These are phyloP conservation scores for Camelus bactrianus DNA, from an alignment of 2,113 vertebrate genomes.

Conservation along the genomic window DNA sequence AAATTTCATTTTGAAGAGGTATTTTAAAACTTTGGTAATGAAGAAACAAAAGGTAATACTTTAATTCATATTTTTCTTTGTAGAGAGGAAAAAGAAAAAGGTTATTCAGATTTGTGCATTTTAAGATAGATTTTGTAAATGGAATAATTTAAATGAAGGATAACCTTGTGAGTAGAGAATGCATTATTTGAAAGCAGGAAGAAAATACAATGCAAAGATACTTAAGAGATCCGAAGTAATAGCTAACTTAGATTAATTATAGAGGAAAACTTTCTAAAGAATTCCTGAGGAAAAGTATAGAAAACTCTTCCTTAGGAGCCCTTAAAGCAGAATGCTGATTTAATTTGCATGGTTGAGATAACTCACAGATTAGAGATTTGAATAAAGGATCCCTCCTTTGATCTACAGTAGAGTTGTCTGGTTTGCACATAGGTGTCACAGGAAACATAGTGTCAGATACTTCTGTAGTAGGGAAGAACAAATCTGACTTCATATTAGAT, in stretches of 20 bases:
- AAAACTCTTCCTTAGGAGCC: background rate
- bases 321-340: background rate
- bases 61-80: conserved; percentile 63
- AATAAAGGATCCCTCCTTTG: background rate
- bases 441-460: background rate
- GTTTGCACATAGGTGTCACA: background rate
- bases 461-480: too few relatives aligned
- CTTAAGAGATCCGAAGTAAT: background rate
- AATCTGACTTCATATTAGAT: too few relatives aligned
- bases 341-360: background rate
- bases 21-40: conserved; percentile 21
- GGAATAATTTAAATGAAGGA: conserved; percentile 1
- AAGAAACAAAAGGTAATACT: conserved; percentile 59
- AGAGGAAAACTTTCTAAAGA: background rate
- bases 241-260: background rate
- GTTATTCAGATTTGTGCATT: background rate
- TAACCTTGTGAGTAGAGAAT: background rate
- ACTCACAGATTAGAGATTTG: background rate
- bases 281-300: background rate
- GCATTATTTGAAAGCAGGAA: background rate
- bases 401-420: background rate
- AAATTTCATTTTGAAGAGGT: conserved; percentile 74
- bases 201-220: background rate
- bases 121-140: conserved; percentile 4
- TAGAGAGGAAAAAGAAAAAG: background rate